Conservation (phyloP, 2,888 invertebrate genomes). For the Cheilosia soror region DNA sequence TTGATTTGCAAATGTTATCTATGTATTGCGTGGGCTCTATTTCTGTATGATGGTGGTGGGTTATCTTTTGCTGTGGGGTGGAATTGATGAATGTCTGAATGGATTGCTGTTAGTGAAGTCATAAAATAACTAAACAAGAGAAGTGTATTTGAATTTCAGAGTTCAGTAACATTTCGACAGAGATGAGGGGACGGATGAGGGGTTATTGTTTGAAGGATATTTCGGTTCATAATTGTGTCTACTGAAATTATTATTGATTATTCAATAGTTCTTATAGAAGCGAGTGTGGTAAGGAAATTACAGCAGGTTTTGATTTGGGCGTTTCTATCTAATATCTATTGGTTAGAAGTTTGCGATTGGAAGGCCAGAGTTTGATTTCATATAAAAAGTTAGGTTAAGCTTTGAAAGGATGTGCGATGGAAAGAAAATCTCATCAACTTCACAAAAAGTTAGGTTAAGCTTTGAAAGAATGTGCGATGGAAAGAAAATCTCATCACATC, state of each 20-base stretch:
- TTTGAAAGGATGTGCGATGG: no score
- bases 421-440: no score
- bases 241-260: not conserved
- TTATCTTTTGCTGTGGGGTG: constrained; percentile 21
- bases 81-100: constrained; percentile 59
- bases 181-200: constrained; percentile 25
- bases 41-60: not conserved
- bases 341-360: no score
- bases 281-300: no score
- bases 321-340: no score
- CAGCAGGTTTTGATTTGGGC: no score
- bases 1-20: constrained; percentile 59
- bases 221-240: not conserved
- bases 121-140: constrained; percentile 1
- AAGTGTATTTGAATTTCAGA: constrained; percentile 10
- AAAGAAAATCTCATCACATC: no score
- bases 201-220: not conserved
- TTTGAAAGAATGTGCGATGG: no score
- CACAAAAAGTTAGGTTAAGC: no score
- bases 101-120: constrained; percentile 7
- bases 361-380: no score
- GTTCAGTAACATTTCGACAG: constrained; percentile 46
- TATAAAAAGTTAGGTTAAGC: no score
- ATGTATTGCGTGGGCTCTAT: not conserved
- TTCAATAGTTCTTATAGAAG: not conserved